phyloP scores from a whole-genome alignment of 1,140 invertebrate species.

The Aphis craccivora region DNA sequence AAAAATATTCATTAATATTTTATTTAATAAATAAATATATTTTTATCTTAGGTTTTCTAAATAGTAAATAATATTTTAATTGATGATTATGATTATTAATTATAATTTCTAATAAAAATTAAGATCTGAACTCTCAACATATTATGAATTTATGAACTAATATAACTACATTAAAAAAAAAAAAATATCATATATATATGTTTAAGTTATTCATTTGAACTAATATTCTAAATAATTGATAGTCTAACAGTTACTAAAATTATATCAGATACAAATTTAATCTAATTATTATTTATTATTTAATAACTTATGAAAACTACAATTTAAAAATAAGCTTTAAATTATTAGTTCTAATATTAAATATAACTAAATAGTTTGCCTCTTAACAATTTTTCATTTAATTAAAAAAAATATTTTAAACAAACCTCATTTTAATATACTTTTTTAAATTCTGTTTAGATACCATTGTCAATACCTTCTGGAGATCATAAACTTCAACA shows the following conservation, averaged over 20 bases:
- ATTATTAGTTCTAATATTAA: not conserved
- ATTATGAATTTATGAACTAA: not conserved
- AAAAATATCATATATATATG: not conserved
- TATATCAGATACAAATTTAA: not conserved
- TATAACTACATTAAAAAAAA: not conserved
- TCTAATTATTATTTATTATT: not conserved
- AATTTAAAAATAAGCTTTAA: not conserved
- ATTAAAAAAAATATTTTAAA: not conserved
- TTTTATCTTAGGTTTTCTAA: not conserved
- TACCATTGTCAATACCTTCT: conserved; percentile 73
- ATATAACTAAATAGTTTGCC: not conserved
- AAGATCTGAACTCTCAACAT: not conserved
- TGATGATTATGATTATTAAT: not conserved
- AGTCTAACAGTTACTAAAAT: not conserved
- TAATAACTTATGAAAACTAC: not conserved
- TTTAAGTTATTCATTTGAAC: not conserved
- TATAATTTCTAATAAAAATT: not conserved
- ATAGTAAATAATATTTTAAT: not conserved
- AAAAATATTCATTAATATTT: not conserved
- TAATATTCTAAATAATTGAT: not conserved
- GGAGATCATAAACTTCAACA: conserved; percentile 88
- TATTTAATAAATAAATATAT: not conserved
- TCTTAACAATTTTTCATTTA: not conserved
- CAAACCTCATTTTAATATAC: not conserved
- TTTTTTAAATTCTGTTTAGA: conserved; percentile 62